Evolutionary conservation across 2,888 invertebrate genomes (phyloP), one percentile per base, ranked within the genome.

Genomic region (Ophion slaviceki): DNA sequence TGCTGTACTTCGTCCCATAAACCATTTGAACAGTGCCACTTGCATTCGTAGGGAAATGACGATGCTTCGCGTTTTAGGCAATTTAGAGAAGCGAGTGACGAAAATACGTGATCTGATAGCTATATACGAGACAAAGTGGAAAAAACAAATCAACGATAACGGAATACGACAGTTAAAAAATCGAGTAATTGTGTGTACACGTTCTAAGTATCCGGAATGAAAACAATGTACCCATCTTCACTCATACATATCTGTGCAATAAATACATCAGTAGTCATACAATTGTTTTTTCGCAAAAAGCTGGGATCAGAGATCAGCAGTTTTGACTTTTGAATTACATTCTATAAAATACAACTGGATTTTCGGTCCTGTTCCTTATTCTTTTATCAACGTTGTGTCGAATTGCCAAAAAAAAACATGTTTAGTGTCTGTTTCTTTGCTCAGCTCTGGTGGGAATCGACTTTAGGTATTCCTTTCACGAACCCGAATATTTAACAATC

Each of bases 181-280:
- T 85, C 84, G 81, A 87, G 82, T 66, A 80, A 76, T 28, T 83
- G 64, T 88, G 67, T 86, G 77, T 89, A 88, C 14, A 53, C 14
- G 53, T 87, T 85, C 85, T 87, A 88, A 87, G 53, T 86, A 89
- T 88, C 80, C 79, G 76, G 87, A 84, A 72, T 86, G 83, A 89
- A 88, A 87, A 83, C 87, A 88, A 87, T 88, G 88, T 88, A 86
- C 80, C 80, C 80, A 75, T 86, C 80, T 88, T 90, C 92, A 92
- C 89, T 89, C 90, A 91, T 88, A 93, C 92, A 92, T 92, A 93
- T 92, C 91, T 92, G 91, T 92, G 92, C 90, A 93, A 93, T 92
- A 92, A 93, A 93, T 83, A 88, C 85, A 90, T 87, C 85, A 86
- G 84, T 87, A 88, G 81, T 75, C 83, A 86, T 71, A 28, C 57